Evolutionary conservation across 2,797 vertebrate species (phyloP), one percentile per base, ranked within the genome.

Genomic region (Enteromius treurensis): DNA sequence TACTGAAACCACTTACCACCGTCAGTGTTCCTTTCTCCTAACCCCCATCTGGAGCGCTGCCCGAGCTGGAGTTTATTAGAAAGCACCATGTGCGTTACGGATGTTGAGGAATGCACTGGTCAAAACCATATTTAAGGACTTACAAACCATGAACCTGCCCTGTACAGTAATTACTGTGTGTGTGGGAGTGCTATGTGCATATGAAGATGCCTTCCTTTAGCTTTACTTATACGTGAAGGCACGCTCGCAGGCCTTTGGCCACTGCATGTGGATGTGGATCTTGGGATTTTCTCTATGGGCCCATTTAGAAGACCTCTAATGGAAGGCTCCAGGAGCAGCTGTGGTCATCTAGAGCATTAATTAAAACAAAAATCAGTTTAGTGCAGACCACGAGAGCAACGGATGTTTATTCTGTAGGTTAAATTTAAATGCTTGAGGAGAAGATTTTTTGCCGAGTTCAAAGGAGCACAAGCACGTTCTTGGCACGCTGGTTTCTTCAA

Each of bases 341-440:
- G 91, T 95, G 93, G 94, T 93, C 93, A 94, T 94, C 93, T 92
- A 89, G 94, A 93, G 93, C 94, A 95, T 95, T 96, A 94, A 96
- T 95, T 95, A 95, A 95, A 95, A 94, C 93, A 92, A 94, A 94
- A 94, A 95, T 95, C 94, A 95, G 94, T 95, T 96, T 94, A 95
- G 92, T 89, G 87, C 91, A 91, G 92, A 91, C 93, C 95, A 92
- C 92, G 93, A 93, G 93, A 95, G 95, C 95, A 96, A 94, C 93
- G 91, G 93, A 95, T 95, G 94, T 92, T 87, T 91, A 92, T 95
- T 95, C 94, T 96, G 94, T 93, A 94, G 95, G 94, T 94, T 94
- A 95, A 94, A 88, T 86, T 82, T 75, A 88, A 88, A 80, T 79
- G 65, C 82, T 77, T 71, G 79, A 82, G 71, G 70, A 82, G 45